phyloP scores from a whole-genome alignment of 2,797 vertebrate genomes.

The Amblyraja radiata region DNA sequence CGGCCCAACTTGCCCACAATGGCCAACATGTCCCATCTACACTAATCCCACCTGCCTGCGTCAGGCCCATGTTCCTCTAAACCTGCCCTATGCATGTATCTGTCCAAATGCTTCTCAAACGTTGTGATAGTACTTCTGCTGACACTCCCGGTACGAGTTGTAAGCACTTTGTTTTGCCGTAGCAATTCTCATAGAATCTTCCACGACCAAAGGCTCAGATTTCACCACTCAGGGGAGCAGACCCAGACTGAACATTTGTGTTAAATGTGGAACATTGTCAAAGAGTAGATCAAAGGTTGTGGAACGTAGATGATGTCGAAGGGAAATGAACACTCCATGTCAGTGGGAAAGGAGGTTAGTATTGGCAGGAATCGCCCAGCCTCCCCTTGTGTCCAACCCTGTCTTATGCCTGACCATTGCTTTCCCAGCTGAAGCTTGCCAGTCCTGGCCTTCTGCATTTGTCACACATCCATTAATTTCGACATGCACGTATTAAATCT shows the following conservation, averaged over 20 bases:
- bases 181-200: background rate
- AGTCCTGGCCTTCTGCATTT: background rate
- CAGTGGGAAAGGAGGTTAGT: background rate
- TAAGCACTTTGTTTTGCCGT: no score
- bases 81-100: no score
- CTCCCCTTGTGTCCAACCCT: background rate
- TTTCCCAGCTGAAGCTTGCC: background rate
- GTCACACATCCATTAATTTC: background rate
- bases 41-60: no score
- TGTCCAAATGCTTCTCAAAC: no score
- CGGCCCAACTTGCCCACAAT: no score
- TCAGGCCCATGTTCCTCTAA: no score
- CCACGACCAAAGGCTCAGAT: background rate
- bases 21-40: no score
- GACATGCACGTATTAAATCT: background rate
- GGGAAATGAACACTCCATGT: background rate
- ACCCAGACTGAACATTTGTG: background rate
- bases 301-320: background rate
- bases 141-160: no score
- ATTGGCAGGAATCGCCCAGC: background rate
- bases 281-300: background rate
- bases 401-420: no score
- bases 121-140: no score
- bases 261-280: background rate
- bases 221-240: background rate